A percentile compares a stretch with the other conserved stretches of the same genome.
Evolutionary conservation across 1,140 invertebrate species (phyloP).

Genomic region (fruit fly (Drosophila melanogaster)): DNA sequence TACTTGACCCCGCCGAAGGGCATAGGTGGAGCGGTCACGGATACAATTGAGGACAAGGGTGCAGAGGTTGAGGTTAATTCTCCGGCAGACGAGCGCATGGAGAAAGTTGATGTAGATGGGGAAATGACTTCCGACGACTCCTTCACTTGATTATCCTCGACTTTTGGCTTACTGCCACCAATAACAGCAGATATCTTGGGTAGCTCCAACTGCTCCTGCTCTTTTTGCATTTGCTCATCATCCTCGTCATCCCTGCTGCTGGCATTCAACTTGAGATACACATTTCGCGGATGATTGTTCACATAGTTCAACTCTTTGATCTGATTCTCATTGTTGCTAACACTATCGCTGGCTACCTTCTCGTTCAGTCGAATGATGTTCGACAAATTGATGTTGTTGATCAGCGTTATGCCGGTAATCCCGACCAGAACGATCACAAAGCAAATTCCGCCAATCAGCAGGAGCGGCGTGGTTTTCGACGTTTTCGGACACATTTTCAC

Average conservation of each 20-base stretch:
- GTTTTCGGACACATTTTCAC: conserved; percentile 76
- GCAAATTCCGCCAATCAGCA: conserved; percentile 75
- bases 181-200: conserved; percentile 53
- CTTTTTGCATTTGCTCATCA: conserved; percentile 5
- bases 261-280: conserved; percentile 40
- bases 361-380: conserved; percentile 82
- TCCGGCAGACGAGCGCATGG: too few species aligned
- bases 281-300: conserved; percentile 77
- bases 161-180: conserved; percentile 6
- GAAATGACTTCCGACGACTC: conserved; percentile 5
- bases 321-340: conserved; percentile 74
- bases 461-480: conserved; percentile 71
- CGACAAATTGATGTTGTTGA: conserved; percentile 82
- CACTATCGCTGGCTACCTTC: conserved; percentile 82
- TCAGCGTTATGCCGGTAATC: conserved; percentile 77
- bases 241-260: conserved; percentile 9
- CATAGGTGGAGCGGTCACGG: conserved; percentile 12
- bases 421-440: conserved; percentile 79
- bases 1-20: conserved; percentile 43
- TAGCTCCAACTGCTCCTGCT: conserved; percentile 35
- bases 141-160: conserved; percentile 20
- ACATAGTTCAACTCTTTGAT: conserved; percentile 78
- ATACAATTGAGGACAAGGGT: background rate
- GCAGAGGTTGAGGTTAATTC: background rate
- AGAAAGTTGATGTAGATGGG: background rate